These are phyloP conservation scores for Vesta saturnalis DNA, from an alignment of 2,888 invertebrate species.

Conservation along the genomic window DNA sequence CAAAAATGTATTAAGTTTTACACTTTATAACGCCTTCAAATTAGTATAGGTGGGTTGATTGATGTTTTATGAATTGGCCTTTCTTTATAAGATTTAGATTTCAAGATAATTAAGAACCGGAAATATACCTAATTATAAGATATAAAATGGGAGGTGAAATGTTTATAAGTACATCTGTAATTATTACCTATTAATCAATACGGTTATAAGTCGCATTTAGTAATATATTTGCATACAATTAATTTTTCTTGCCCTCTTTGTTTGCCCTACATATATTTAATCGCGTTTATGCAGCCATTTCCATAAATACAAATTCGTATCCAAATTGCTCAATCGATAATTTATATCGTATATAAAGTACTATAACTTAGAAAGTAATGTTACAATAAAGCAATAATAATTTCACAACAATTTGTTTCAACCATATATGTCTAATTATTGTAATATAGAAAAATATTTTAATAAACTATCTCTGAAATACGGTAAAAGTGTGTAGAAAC, in stretches of 20 bases:
- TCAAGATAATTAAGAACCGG: not conserved
- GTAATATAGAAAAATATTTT: not conserved
- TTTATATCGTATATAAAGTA: not conserved
- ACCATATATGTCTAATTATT: not conserved
- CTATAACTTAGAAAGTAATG: not conserved
- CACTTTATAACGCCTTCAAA: not conserved
- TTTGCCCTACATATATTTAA: not conserved
- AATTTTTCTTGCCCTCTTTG: not conserved
- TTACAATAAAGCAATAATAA: conserved; percentile 1
- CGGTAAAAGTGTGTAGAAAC: conserved; percentile 9
- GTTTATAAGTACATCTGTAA: not conserved
- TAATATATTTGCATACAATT: conserved; percentile 1
- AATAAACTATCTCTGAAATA: no score
- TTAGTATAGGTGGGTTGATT: not conserved
- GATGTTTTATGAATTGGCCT: not conserved
- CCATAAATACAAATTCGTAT: conserved; percentile 1
- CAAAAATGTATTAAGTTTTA: not conserved
- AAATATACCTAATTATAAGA: not conserved
- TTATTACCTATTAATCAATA: not conserved
- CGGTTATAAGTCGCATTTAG: no score
- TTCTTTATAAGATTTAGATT: no score
- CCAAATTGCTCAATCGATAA: not conserved
- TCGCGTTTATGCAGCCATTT: not conserved
- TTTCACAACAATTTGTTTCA: not conserved
- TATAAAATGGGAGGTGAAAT: not conserved